Base-by-base conservation (phyloP, 2,888 invertebrate genomes). In the Phorcus lineatus region DNA sequence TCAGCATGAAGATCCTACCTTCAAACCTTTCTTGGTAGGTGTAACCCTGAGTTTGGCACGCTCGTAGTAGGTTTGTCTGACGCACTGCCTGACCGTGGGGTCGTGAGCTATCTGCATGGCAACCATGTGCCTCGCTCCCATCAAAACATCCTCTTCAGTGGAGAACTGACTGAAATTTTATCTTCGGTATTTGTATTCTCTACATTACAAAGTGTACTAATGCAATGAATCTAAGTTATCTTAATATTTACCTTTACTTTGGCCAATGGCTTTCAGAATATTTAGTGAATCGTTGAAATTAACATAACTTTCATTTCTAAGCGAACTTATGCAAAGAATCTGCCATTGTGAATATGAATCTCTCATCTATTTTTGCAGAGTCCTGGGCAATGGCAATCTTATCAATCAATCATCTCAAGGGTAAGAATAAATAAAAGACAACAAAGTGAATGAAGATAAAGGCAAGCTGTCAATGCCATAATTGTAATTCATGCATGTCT, bases 91-190 rank as follows among this genome's bases (percentile, higher is more conserved):
- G 11, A 99, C 95, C 82, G 97, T 93, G 0, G 99, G 99, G 92
- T 99, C 98, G 77, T 97, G 95, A 0, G 98, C 96, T 79, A 99
- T 94, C 93, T 99, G 99, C 84, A 97, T 96, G 0, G 99, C 97
- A 31, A 99, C 97, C 96, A 99, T 97, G 93, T 97, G 97, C 89
- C 97, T 96, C 0, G 96, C 97, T 2, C 98, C 99, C 88, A 96
- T 96, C 66, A 99, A 91, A 17, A 97, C 97, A 91, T 98, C 97
- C 3, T 97, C 96, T 0, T 95, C 94, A 0, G 95, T 95, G 82
- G 94, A 93, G 90, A 97, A 96, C 90, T 95, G 95, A 3, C 94
- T 94, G 88, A 22, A 84, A 86, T 74, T 19, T n/a, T 47, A 67
- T 16, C 16, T 22, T 24, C 11, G 22, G 11, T 55, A 55, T 19